Conservation (phyloP, 2,888 invertebrate species). For the Drosophila cracens region DNA sequence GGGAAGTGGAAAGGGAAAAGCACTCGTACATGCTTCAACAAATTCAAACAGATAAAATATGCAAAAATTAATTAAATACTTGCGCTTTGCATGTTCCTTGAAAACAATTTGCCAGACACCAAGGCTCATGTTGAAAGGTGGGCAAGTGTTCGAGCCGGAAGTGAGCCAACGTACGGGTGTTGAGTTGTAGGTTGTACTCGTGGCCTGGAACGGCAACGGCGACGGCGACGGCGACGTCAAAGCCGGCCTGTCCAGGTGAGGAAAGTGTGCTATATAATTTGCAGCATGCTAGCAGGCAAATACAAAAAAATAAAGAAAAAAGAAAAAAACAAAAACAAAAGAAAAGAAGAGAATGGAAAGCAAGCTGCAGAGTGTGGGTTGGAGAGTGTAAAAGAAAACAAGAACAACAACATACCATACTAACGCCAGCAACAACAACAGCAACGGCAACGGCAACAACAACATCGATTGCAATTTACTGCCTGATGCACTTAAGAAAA, state of each 20-base stretch:
- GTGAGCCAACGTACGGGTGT: conserved; percentile 56
- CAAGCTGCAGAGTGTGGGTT: conserved; percentile 51
- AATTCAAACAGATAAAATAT: conserved; percentile 82
- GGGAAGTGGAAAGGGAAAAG: conserved; percentile 9
- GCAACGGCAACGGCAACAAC: conserved; percentile 43
- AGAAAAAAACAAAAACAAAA: conserved; percentile 9
- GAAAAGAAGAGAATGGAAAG: conserved; percentile 50
- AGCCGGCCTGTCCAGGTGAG: conserved; percentile 79
- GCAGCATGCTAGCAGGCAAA: conserved; percentile 74
- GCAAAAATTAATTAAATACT: conserved; percentile 82
- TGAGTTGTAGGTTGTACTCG: conserved; percentile 66
- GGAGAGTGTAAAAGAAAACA: conserved; percentile 50
- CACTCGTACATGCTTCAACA: conserved; percentile 79
- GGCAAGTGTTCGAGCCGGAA: conserved; percentile 69
- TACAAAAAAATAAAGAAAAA: conserved; percentile 25
- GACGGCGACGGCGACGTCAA: conserved; percentile 58
- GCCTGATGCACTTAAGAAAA: conserved; percentile 84
- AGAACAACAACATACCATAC: conserved; percentile 44
- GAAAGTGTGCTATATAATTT: conserved; percentile 81
- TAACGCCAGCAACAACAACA: conserved; percentile 22
- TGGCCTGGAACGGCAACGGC: conserved; percentile 45
- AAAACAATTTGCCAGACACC: conserved; percentile 82
- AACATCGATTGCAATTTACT: conserved; percentile 83
- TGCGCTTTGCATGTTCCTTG: conserved; percentile 82
- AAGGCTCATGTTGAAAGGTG: conserved; percentile 82